Evolutionary conservation across 2,797 vertebrate species (phyloP).

Genomic region (Glyptemys insculpta): DNA sequence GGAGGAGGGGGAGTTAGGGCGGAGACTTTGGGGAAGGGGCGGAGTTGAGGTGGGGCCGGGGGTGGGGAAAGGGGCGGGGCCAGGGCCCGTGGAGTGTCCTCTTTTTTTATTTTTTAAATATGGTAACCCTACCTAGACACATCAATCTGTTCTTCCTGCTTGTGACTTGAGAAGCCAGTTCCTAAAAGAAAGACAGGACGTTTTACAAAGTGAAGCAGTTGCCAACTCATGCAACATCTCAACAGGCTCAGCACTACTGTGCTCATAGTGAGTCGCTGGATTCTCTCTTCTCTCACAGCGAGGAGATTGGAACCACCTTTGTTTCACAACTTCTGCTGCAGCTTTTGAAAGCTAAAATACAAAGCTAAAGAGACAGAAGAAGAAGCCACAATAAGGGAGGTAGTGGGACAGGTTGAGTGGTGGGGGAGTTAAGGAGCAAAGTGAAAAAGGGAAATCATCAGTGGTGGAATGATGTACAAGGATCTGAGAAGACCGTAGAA

Average conservation of each 20-base stretch:
- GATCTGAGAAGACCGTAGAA: background rate
- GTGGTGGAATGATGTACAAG: background rate
- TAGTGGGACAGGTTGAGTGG: background rate
- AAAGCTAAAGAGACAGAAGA: conserved; percentile 16
- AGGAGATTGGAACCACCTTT: background rate
- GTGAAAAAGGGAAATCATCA: background rate
- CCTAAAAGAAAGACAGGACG: background rate
- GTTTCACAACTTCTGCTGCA: background rate
- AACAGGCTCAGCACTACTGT: background rate
- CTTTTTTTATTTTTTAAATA: too few relatives aligned
- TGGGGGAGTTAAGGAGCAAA: background rate
- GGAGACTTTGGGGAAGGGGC: too few relatives aligned
- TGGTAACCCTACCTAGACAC: too few relatives aligned
- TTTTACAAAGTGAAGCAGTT: conserved; percentile 34
- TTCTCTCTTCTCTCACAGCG: background rate
- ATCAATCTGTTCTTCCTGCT: background rate
- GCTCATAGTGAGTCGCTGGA: background rate
- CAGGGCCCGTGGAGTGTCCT: too few relatives aligned
- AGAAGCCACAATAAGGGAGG: background rate
- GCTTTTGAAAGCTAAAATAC: conserved; percentile 14
- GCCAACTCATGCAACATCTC: background rate
- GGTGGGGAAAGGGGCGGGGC: too few relatives aligned
- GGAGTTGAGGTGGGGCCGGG: too few relatives aligned
- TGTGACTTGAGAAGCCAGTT: background rate
- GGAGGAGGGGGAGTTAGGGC: too few relatives aligned